Evolutionary conservation across 2,113 vertebrate species (phyloP).

Genomic region (Potamarius usumacintae): DNA sequence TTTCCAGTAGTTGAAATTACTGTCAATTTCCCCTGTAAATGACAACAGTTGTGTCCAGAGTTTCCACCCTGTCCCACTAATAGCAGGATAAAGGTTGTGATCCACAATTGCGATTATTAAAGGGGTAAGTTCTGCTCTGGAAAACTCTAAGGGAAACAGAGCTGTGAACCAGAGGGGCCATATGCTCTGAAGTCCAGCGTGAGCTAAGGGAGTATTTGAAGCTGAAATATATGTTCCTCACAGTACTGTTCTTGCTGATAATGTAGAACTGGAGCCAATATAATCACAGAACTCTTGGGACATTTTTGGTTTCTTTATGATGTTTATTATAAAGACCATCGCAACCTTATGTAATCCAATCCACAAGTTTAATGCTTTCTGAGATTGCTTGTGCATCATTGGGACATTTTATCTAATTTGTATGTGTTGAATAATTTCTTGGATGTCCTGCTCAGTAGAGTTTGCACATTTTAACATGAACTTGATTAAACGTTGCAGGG

Average conservation of each 20-base stretch:
- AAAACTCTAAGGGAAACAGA: background rate
- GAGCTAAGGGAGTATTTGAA: background rate
- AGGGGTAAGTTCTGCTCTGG: background rate
- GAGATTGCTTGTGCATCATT: background rate
- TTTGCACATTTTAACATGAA: background rate
- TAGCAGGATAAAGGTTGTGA: slow-evolving; percentile 7
- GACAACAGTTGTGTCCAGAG: slow-evolving; percentile 58
- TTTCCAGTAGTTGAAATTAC: slow-evolving; percentile 60
- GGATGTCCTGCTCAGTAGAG: background rate
- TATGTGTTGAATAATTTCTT: background rate
- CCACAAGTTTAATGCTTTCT: background rate
- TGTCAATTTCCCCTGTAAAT: slow-evolving; percentile 63
- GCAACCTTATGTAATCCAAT: background rate
- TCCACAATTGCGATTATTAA: background rate
- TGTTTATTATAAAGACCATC: background rate
- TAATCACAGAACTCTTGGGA: background rate
- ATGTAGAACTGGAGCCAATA: background rate
- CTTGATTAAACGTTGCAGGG: background rate
- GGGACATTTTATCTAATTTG: background rate
- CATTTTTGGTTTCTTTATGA: background rate
- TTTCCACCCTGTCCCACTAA: slow-evolving; percentile 13
- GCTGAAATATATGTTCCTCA: background rate
- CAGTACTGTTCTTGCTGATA: background rate
- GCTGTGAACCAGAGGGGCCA: background rate
- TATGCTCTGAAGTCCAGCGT: background rate